These are phyloP conservation scores for Sphenopsis melanotis DNA, from an alignment of 2,797 vertebrate species.

Conservation along the genomic window DNA sequence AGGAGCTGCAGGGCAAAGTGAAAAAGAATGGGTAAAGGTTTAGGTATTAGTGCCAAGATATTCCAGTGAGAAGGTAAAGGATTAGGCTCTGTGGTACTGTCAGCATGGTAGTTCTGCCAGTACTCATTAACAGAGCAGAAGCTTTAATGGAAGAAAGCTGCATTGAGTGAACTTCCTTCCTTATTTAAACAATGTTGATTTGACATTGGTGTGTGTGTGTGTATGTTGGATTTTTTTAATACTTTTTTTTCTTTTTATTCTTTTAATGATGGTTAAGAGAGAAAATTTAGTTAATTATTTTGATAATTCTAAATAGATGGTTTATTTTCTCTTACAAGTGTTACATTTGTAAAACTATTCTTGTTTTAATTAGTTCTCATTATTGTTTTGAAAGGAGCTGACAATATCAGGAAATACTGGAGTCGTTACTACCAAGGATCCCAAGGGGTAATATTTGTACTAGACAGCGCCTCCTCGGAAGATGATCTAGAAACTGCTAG, in stretches of 20 bases:
- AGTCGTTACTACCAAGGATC: constrained; percentile 99
- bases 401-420: constrained; percentile 98
- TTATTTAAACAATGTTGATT: neutral
- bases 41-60: neutral
- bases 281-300: neutral
- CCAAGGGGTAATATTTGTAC: constrained; percentile 95
- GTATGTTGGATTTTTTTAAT: neutral
- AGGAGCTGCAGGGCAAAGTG: neutral
- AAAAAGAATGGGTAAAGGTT: neutral
- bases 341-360: neutral
- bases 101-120: neutral
- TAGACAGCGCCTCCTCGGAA: constrained; percentile 95
- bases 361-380: constrained; percentile 18
- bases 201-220: neutral
- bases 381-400: constrained; percentile 83
- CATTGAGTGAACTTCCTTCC: neutral
- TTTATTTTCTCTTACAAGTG: neutral
- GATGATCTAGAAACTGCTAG: constrained; percentile 93
- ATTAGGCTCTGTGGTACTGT: neutral
- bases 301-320: neutral
- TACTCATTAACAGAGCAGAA: neutral
- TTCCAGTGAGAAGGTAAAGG: neutral
- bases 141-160: neutral
- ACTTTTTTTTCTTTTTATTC: neutral
- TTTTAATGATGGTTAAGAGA: neutral